phyloP scores from a whole-genome alignment of 1,140 invertebrate species.

The Nasonia vitripennis region DNA sequence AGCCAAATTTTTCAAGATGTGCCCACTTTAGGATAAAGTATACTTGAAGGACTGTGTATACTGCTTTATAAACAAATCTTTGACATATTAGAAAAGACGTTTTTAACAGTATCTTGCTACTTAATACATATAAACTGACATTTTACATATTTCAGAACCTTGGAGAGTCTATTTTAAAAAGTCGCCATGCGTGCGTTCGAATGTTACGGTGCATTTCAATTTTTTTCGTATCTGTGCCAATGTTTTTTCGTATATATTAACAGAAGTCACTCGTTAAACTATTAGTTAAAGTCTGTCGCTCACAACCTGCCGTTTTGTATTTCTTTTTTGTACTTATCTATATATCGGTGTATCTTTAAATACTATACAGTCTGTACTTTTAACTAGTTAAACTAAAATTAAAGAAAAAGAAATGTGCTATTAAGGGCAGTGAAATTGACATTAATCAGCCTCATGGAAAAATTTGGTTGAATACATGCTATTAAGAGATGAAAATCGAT shows the following conservation, averaged over 20 bases:
- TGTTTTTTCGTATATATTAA: constrained; percentile 30
- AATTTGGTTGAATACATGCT: not conserved
- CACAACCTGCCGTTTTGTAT: constrained; percentile 39
- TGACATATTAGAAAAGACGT: constrained; percentile 19
- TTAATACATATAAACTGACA: not conserved
- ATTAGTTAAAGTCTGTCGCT: constrained; percentile 21
- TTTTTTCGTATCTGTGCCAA: constrained; percentile 40
- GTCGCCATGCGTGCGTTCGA: not conserved
- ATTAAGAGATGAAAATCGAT: not conserved
- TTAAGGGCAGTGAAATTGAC: not conserved
- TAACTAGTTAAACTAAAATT: constrained; percentile 40
- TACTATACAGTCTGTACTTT: constrained; percentile 31
- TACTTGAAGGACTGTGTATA: not conserved
- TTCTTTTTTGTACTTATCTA: constrained; percentile 40
- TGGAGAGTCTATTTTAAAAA: constrained; percentile 23
- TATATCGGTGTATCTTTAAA: constrained; percentile 33
- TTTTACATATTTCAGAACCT: constrained; percentile 35
- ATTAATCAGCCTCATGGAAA: not conserved
- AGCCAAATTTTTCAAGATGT: not conserved
- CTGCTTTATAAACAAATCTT: constrained; percentile 7
- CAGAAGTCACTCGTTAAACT: constrained; percentile 36
- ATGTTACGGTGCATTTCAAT: constrained; percentile 17
- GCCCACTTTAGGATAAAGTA: not conserved
- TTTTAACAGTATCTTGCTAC: constrained; percentile 28
- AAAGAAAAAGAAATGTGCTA: constrained; percentile 27